Evolutionary conservation across 1,140 invertebrate species (phyloP), one percentile per base, ranked within the genome.

Genomic region (Charaxes varanes): DNA sequence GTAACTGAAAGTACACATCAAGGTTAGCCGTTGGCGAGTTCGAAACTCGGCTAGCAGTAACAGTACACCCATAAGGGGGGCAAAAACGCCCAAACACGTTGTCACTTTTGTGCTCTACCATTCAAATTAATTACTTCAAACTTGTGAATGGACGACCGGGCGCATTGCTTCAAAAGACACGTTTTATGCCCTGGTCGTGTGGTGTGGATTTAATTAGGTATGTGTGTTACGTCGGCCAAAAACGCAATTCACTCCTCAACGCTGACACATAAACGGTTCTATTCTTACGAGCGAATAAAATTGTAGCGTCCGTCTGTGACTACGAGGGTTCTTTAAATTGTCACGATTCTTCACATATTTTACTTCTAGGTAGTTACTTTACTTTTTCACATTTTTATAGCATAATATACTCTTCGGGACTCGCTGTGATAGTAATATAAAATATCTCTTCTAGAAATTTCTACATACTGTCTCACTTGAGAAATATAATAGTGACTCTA

Each of bases 1-100:
- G 79, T 76, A 80, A 79, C 76, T 76, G 71, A 79, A 78, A 82
- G 73, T 79, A 62, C 61, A 67, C 53, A 83, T 76, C 73, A 80
- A 80, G 78, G 78, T 82, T 79, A 80, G 70, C 53, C 50, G 65
- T 54, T 64, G 71, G 67, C 65, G 53, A 53, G 62, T 52, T 47
- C 62, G 69, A 78, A 82, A 80, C 64, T 76, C 74, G 70, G 74
- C 63, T 80, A 79, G 77, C 71, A 77, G 65, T 80, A 74, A 69
- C 66, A 69, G 68, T 82, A 73, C 62, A 72, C 59, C 56, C 61
- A 66, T 56, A 45, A 51, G 34, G 35, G 41, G 42, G 47, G 58
- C 66, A 79, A 79, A 78, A 79, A 81, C 62, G 62, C 37, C 55
- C 56, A 58, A 58, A 59, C 53, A 56, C 59, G 62, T 59, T 68